Conservation (phyloP, 2,113 vertebrate genomes). For the Sterna hirundo region DNA sequence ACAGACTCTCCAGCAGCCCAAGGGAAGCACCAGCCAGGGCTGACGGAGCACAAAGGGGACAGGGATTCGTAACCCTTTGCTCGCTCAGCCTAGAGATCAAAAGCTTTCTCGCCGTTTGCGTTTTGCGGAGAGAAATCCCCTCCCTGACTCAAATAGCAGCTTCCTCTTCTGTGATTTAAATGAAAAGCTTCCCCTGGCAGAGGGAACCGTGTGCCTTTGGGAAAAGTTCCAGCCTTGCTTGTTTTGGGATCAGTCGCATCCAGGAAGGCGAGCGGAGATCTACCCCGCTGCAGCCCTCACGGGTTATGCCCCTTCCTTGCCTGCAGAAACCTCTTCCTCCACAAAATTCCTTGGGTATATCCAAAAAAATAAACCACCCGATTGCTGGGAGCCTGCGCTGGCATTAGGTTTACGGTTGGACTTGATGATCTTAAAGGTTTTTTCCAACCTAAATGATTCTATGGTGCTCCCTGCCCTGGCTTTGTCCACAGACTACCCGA, state of each 20-base stretch:
- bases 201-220: neutral
- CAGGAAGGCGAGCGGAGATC: rapidly evolving
- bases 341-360: rapidly evolving
- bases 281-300: rapidly evolving
- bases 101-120: rapidly evolving
- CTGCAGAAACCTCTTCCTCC: neutral
- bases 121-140: neutral
- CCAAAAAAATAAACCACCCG: neutral
- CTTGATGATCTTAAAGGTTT: neutral
- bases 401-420: neutral
- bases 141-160: neutral
- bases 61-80: rapidly evolving
- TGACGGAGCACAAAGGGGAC: rapidly evolving
- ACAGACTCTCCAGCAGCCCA: neutral
- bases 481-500: rapidly evolving
- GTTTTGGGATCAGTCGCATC: neutral
- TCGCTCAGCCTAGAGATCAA: neutral
- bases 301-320: neutral
- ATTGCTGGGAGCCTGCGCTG: neutral
- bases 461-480: rapidly evolving
- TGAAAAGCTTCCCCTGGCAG: neutral
- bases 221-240: neutral
- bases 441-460: neutral
- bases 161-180: neutral
- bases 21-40: neutral